Evolutionary conservation across 2,888 invertebrate genomes (phyloP), one percentile per base, ranked within the genome.

Genomic region (Isoperla grammatica): DNA sequence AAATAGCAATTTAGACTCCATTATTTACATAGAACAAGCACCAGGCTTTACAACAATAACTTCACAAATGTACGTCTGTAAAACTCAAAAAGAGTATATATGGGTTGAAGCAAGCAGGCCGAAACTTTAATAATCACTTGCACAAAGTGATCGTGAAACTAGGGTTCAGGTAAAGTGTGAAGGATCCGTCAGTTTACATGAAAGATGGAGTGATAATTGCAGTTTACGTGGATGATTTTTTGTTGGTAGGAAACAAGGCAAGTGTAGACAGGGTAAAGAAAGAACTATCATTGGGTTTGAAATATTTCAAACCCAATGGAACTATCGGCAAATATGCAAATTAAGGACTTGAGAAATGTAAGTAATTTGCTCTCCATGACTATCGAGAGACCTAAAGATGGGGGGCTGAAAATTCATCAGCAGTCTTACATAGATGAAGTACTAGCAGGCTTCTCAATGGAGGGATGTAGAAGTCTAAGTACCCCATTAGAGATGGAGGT

Each of bases 11-110:
- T 23, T 55, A 17, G 40, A 55, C 15, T 13, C 37, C 17, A 48
- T 39, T 13, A 40, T 55, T 19, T 55, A 55, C 40, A 55, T 55
- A 48, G 55, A 55, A 17, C 55, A 55, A 55, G n/a, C 55, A 15
- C 39, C 37, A n/a, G 49, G 55, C 15, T 55, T 48, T 40, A 48
- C 13, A 17, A 17, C 35, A 15, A 55, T 9, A 17, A 48, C 50
- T 23, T 9, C 37, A 23, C 50, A 15, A 22, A 13, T 12, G 13
- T 37, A 15, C 17, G 55, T 55, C 40, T 55, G 55, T 40, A 13
- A n/a, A 55, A 15, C 55, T 55, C 39, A 37, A 15, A 40, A 37
- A 42, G 23, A 40, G 55, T 40, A 42, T 55, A n/a, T 55, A 55
- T 40, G 55, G 55, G 2, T 19, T 55, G 13, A 35, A 40, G 6